Evolutionary conservation across 2,888 invertebrate genomes (phyloP).

Genomic region (Siphonodentalium dalli): DNA sequence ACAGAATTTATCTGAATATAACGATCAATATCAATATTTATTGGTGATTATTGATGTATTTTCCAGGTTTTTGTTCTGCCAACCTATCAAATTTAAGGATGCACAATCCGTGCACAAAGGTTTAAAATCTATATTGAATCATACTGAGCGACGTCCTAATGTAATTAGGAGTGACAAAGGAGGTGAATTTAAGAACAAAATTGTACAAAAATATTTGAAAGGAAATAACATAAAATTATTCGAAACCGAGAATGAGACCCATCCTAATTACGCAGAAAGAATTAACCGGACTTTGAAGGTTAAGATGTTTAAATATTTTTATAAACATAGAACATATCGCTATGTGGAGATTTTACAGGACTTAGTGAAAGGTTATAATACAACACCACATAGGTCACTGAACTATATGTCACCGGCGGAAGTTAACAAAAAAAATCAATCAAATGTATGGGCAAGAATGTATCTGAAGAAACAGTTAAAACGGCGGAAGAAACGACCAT

Average conservation of each 20-base stretch:
- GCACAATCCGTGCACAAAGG: constrained; percentile 12
- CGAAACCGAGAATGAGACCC: constrained; percentile 12
- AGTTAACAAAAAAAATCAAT: constrained; percentile 13
- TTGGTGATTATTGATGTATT: constrained; percentile 14
- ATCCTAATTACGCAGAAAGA: constrained; percentile 12
- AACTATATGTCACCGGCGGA: constrained; percentile 14
- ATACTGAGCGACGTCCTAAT: constrained; percentile 5
- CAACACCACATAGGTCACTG: constrained; percentile 18
- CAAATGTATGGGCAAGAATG: constrained; percentile 20
- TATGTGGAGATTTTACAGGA: constrained; percentile 7
- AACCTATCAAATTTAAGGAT: constrained; percentile 7
- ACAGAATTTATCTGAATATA: constrained; percentile 7
- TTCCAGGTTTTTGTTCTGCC: constrained; percentile 1
- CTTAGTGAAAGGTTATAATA: constrained; percentile 10
- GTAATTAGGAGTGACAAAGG: constrained; percentile 13
- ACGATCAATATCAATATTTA: constrained; percentile 12
- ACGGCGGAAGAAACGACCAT: constrained; percentile 5
- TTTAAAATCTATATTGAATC: constrained; percentile 9
- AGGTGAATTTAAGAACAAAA: constrained; percentile 7
- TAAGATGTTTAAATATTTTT: constrained; percentile 5
- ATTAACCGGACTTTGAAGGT: constrained; percentile 11
- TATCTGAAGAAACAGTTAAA: constrained; percentile 9
- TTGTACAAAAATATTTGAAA: constrained; percentile 3
- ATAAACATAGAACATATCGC: constrained; percentile 13
- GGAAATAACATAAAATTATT: constrained; percentile 11